Base-by-base conservation (phyloP, 2,888 invertebrate species). In the Automeris io region DNA sequence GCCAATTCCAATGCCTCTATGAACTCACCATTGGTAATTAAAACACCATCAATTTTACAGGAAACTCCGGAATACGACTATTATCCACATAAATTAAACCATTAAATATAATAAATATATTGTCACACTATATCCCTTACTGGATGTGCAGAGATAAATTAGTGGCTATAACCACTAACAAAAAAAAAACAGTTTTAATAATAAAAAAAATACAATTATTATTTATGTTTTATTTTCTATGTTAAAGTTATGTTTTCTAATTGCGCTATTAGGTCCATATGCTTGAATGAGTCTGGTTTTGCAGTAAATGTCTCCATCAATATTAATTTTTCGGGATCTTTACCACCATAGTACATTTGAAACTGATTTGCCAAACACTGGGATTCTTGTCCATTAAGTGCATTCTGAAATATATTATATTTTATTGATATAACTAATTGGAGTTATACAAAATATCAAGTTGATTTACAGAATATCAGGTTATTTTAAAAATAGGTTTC, bases 301-400 rank as follows among this genome's bases (percentile, higher is more conserved):
- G 88, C 79, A 0, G 91, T 93, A 50, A 96, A 96, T 3, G 65
- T 81, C 48, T 93, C 83, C 41, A 96, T 66, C 25, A 96, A 69
- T 32, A 88, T 70, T 1, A 88, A 61, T 62, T 93, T 92, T 3
- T 78, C 79, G 8, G 87, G 67, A 63, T 93, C 90, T 37, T 90
- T 88, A 50, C 91, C 90, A 34, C 88, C 89, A 68, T 95, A 96
- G 75, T 95, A 96, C 75, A 96, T 82, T 69, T 95, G 95, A 42
- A 96, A 78, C 69, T 96, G 93, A 70, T 96, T 95, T 0, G 92
- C 94, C 37, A 96, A 74, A 65, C 95, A 96, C 61, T 93, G 94
- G 0, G 96, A 96, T 75, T 96, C 96, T 61, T 91, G 89, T 0
- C 89, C 91, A 66, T 83, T 91, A 39, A 95, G 70, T 0, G 92